Conservation (phyloP, 2,888 invertebrate genomes). For the Leucophora obtusa region DNA sequence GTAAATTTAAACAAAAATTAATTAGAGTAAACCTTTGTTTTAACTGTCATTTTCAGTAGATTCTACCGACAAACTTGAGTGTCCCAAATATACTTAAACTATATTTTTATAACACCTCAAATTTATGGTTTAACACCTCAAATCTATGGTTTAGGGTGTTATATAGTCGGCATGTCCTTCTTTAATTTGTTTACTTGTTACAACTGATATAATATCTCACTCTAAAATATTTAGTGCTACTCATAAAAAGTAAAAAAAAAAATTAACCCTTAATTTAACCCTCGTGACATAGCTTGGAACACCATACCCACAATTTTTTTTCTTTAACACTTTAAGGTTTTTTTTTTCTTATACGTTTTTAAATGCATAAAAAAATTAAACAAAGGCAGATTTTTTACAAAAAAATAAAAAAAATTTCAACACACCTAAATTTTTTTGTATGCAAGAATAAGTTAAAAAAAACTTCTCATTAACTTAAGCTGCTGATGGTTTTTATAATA, state of each 20-base stretch:
- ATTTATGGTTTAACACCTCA: too few species aligned
- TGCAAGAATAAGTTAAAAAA: constrained; percentile 2
- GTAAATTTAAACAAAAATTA: too few species aligned
- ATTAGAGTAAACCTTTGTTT: too few species aligned
- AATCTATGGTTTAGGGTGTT: too few species aligned
- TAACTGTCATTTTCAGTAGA: too few species aligned
- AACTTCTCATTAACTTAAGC: constrained; percentile 59
- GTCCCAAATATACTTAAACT: too few species aligned
- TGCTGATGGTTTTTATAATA: constrained; percentile 65
- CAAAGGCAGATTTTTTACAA: constrained; percentile 26
- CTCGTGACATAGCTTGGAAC: neutral
- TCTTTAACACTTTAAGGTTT: neutral
- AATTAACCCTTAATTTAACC: constrained; percentile 47
- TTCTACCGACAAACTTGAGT: too few species aligned
- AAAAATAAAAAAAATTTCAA: neutral
- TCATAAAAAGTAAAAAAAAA: constrained; percentile 16
- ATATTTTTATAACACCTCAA: too few species aligned
- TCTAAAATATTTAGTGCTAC: neutral
- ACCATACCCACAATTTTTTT: constrained; percentile 27
- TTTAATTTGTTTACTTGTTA: too few species aligned
- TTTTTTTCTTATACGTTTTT: constrained; percentile 5
- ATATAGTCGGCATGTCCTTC: too few species aligned
- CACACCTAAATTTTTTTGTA: constrained; percentile 27
- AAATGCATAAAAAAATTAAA: constrained; percentile 23
- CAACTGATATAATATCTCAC: neutral